These are phyloP conservation scores for Dastarcus helophoroides DNA, from an alignment of 2,888 invertebrate species.

Conservation along the genomic window DNA sequence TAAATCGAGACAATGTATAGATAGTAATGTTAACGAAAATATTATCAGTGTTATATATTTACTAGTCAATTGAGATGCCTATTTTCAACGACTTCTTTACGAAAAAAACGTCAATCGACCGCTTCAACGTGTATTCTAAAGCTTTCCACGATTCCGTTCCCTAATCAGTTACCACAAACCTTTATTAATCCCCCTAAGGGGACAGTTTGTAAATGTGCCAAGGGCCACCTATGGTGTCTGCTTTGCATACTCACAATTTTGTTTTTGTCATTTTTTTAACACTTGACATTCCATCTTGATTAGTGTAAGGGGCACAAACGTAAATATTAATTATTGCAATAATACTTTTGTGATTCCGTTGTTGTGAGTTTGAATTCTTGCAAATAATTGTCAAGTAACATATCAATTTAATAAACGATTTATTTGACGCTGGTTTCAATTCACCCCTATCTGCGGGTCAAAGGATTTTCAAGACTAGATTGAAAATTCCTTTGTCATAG, in stretches of 20 bases:
- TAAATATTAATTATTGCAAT: constrained; percentile 20
- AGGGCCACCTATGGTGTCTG: constrained; percentile 6
- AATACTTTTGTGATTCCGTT: constrained; percentile 20
- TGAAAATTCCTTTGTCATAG: no score
- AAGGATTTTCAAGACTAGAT: no score
- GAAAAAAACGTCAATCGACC: no score
- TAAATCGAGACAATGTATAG: constrained; percentile 36
- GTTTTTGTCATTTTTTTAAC: constrained; percentile 2
- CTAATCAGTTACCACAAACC: no score
- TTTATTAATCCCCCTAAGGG: neutral
- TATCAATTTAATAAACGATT: constrained; percentile 24
- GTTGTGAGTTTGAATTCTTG: constrained; percentile 19
- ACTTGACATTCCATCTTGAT: constrained; percentile 21
- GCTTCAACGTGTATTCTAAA: no score
- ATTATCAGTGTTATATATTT: constrained; percentile 31
- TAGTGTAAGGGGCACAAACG: constrained; percentile 15
- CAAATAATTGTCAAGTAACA: constrained; percentile 27
- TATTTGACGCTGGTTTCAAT: no score
- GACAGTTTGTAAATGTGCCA: constrained; percentile 4
- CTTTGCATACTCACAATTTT: neutral
- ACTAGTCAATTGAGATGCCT: constrained; percentile 35
- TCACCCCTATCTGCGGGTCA: no score
- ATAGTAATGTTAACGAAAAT: constrained; percentile 29
- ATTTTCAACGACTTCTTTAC: constrained; percentile 14
- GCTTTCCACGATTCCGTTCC: no score